Evolutionary conservation across 2,888 invertebrate species (phyloP), one percentile per base, ranked within the genome.

Genomic region (Lasioglossum leucozonium): DNA sequence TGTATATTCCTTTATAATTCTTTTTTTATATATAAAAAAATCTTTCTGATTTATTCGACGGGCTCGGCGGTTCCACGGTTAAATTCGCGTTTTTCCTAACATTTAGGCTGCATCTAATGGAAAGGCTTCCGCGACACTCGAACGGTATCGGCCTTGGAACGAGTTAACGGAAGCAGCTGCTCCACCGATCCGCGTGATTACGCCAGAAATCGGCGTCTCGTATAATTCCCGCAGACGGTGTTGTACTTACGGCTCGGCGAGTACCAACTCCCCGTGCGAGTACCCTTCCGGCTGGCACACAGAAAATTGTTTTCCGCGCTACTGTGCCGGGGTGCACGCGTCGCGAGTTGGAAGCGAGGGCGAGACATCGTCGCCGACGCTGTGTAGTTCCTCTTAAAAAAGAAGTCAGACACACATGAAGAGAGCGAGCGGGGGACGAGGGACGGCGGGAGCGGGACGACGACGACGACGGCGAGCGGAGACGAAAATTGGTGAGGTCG

Each of bases 301-400:
- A 77, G 84, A 84, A 88, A 89, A 87, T 88, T 85, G 88, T 89
- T 88, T 86, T 87, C 83, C 87, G 65, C 87, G 84, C 75, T 82
- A 71, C 82, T 80, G 85, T 82, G 80, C 77, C 75, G 81, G 79
- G 42, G 80, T 83, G 87, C 82, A 81, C 85, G 82, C 82, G 78
- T 82, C 85, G 72, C 79, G 75, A 73, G 84, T 44, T 85, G 82
- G 78, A 81, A 71, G 82, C 78, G 83, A 73, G 81, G 74, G 81
- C 85, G 84, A 86, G 73, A 78, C 84, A 80, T 44, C 85, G 86
- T 86, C 79, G 78, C 34, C 69, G 78, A 77, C 55, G 77, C 73
- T 79, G 73, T 79, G 73, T 82, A 67, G 74, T 62, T 80, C 82
- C 82, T 80, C 79, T 82, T 85, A 30, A 85, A 86, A 85, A 79